Conservation (phyloP, 1,140 invertebrate genomes). For the fruit fly (Drosophila melanogaster) region DNA sequence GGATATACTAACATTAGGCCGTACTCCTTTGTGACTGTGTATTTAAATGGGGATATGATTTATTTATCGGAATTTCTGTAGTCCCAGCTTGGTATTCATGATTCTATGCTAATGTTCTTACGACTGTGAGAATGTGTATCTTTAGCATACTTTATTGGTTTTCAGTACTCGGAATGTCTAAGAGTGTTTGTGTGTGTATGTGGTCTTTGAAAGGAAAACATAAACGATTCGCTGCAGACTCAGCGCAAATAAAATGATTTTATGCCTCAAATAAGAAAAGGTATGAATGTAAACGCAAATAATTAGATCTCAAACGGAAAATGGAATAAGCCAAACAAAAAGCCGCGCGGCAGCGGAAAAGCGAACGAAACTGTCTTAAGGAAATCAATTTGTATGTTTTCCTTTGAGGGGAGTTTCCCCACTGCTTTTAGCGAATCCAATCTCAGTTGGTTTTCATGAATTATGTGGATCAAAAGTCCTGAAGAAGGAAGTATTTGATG, state of each 20-base stretch:
- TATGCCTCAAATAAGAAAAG: conserved; percentile 25
- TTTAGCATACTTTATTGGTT: conserved; percentile 41
- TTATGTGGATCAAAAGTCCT: conserved; percentile 1
- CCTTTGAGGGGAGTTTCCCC: conserved; percentile 8
- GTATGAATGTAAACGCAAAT: conserved; percentile 32
- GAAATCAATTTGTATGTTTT: conserved; percentile 36
- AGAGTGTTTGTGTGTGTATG: conserved; percentile 13
- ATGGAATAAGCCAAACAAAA: conserved; percentile 45
- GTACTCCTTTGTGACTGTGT: conserved; percentile 33
- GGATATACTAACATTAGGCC: conserved; percentile 44
- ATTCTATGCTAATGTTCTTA: conserved; percentile 35
- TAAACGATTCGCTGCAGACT: conserved; percentile 20
- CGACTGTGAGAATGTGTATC: conserved; percentile 35
- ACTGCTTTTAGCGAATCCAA: conserved; percentile 9
- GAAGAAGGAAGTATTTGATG: conserved; percentile 31
- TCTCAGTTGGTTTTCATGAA: conserved; percentile 11
- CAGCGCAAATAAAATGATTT: conserved; percentile 28
- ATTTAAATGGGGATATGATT: conserved; percentile 40
- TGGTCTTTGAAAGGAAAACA: conserved; percentile 25
- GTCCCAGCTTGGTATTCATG: conserved; percentile 11
- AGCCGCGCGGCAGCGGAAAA: conserved; percentile 25
- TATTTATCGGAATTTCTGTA: conserved; percentile 18
- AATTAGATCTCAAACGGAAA: conserved; percentile 40
- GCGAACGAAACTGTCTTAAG: conserved; percentile 28
- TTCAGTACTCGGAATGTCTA: conserved; percentile 17